phyloP scores from a whole-genome alignment of 2,888 invertebrate species.

The Tenthredo notha region DNA sequence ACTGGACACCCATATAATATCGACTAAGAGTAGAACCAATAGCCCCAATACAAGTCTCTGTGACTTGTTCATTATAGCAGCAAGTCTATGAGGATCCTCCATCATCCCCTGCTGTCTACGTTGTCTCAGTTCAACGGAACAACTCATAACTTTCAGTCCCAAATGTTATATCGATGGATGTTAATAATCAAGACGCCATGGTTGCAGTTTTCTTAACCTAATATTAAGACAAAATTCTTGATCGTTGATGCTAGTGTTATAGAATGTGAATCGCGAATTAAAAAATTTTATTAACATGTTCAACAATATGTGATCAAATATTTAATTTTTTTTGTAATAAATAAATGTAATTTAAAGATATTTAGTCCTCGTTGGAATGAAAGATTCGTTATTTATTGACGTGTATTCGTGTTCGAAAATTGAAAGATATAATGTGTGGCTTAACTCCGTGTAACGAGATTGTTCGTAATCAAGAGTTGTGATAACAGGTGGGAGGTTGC shows the following conservation, averaged over 20 bases:
- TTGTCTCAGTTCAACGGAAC: constrained; percentile 75
- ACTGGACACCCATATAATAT: constrained; percentile 97
- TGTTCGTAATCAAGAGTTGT: not conserved
- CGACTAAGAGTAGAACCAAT: constrained; percentile 92
- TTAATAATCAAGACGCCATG: constrained; percentile 21
- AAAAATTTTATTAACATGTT: not conserved
- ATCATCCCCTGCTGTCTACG: constrained; percentile 74
- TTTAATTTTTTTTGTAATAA: not conserved
- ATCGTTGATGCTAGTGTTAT: too few species aligned
- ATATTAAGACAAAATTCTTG: not conserved
- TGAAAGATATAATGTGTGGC: not conserved
- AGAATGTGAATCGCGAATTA: not conserved
- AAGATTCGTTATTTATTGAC: not conserved
- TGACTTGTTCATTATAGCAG: constrained; percentile 82
- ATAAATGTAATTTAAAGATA: not conserved
- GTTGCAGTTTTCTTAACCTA: constrained; percentile 18
- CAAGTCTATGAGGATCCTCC: constrained; percentile 76
- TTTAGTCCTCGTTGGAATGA: not conserved
- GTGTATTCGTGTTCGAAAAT: not conserved
- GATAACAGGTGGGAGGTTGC: constrained; percentile 41
- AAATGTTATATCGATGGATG: not conserved
- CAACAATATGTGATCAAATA: not conserved
- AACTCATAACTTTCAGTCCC: constrained; percentile 69
- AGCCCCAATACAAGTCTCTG: constrained; percentile 91
- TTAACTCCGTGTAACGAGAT: not conserved